Evolutionary conservation across 2,113 vertebrate species (phyloP).

Genomic region (Todiramphus chloris): DNA sequence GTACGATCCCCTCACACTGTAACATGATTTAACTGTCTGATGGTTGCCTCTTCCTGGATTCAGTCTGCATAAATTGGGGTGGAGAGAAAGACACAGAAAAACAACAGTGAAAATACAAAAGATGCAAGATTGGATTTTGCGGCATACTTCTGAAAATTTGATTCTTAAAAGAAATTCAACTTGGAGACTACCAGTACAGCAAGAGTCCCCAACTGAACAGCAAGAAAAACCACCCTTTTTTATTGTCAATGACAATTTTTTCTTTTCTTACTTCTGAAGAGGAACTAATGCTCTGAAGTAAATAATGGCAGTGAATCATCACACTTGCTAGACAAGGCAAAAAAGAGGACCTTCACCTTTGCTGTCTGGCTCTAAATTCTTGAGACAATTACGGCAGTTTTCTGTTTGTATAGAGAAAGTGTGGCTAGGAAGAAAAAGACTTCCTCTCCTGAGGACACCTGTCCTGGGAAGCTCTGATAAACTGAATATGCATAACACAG

Average conservation of each 20-base stretch:
- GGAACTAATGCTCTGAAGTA: not conserved
- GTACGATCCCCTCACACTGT: not conserved
- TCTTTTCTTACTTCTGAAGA: not conserved
- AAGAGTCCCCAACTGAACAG: not conserved
- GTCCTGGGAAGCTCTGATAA: slow-evolving; percentile 39
- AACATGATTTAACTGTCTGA: not conserved
- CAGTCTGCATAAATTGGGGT: not conserved
- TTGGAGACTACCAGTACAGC: not conserved
- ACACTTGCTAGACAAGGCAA: slow-evolving; percentile 2
- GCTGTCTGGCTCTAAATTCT: slow-evolving; percentile 19
- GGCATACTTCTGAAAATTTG: not conserved
- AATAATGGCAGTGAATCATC: not conserved
- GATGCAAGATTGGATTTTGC: not conserved
- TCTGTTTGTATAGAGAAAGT: slow-evolving; percentile 20
- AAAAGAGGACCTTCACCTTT: not conserved
- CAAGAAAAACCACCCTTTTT: not conserved
- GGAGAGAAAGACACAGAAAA: not conserved
- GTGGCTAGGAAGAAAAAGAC: slow-evolving; percentile 15
- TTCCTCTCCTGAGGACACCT: slow-evolving; percentile 50
- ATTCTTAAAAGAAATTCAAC: not conserved
- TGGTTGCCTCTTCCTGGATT: not conserved
- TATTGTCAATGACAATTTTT: not conserved
- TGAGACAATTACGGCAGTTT: slow-evolving; percentile 34
- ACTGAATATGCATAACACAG: slow-evolving; percentile 51
- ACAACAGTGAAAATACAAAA: not conserved